These are phyloP conservation scores for Achroia grisella DNA, from an alignment of 1,140 invertebrate genomes.

Conservation along the genomic window DNA sequence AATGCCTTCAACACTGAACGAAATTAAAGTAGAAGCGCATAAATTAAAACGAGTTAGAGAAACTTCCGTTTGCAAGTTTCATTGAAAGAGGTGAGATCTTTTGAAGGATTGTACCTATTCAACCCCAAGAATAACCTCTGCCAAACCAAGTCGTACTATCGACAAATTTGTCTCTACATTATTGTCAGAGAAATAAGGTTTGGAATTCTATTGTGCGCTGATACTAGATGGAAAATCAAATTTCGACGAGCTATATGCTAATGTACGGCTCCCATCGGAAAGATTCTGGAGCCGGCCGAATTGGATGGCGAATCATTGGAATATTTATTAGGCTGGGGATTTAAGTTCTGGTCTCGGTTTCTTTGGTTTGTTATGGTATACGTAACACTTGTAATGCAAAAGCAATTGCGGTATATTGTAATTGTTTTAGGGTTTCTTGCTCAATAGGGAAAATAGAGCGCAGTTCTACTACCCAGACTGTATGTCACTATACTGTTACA, in stretches of 20 bases:
- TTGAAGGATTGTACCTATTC: not conserved
- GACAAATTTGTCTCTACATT: not conserved
- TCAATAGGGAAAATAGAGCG: no score
- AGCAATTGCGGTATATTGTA: not conserved
- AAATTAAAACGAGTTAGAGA: conserved; percentile 53
- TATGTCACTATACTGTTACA: no score
- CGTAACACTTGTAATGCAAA: conserved; percentile 14
- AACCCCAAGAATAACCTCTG: conserved; percentile 19
- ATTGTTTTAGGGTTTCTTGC: no score
- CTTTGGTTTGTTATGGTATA: conserved; percentile 26
- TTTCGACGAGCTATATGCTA: conserved; percentile 38
- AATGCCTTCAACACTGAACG: conserved; percentile 23
- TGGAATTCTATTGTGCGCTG: conserved; percentile 10
- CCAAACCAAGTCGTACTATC: conserved; percentile 2
- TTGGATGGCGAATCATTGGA: conserved; percentile 57
- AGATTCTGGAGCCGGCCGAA: conserved; percentile 45
- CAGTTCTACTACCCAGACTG: no score
- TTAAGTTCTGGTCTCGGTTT: conserved; percentile 11
- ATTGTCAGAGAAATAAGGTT: conserved; percentile 10
- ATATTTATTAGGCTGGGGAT: conserved; percentile 55
- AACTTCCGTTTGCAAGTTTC: conserved; percentile 38
- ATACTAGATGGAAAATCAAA: conserved; percentile 8
- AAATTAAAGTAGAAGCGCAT: conserved; percentile 56
- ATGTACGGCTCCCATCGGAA: conserved; percentile 47
- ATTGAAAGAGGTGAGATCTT: conserved; percentile 44